Base-by-base conservation (phyloP, 2,888 invertebrate species). In the Merodon equestris region DNA sequence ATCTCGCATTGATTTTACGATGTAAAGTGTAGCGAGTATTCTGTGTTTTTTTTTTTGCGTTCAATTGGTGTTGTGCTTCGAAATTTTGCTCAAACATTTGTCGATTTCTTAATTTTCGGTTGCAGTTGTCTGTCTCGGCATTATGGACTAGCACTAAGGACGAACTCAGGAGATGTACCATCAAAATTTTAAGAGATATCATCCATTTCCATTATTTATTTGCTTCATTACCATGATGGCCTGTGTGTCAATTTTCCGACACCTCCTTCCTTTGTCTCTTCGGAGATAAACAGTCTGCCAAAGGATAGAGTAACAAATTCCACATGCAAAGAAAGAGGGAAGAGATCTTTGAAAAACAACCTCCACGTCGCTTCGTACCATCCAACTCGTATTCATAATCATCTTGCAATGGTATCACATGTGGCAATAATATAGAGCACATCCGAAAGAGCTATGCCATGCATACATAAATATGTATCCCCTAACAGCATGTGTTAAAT, bases 401-500 rank as follows among this genome's bases (percentile, higher is more conserved):
- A 68, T 68, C 40, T 10, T 57, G 58, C 53, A 70, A 70, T 75
- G 57, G 45, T 61, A 70, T 75, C 75, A 64, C 75, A 58, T 58
- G 61, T 71, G 70, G 63, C 15, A 27, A 27, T 27, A 27, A 27
- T 4, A 27, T 27, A 27, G 27, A 27, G 27, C 27, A 27, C 27
- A 27, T 58, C 38, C 40, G 9, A 45, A 50, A 17, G 47, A 53
- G 64, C 44, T 17, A 9, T 18, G 7, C 27, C 45, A 19, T 15
- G 18, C 38, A 42, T 50, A 67, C 47, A 14, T 42, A 56, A 7
- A 36, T 47, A 56, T 12, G 42, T 44, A 42, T 66, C 58, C 34
- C 48, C 14, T 15, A 14, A 72, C 76, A 71, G 76, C 76, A 66
- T 76, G 76, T 76, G 76, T 66, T 66, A 57, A 76, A 66, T 76